Base-by-base conservation (phyloP, 2,888 invertebrate species). In the Drosophila conformis region DNA sequence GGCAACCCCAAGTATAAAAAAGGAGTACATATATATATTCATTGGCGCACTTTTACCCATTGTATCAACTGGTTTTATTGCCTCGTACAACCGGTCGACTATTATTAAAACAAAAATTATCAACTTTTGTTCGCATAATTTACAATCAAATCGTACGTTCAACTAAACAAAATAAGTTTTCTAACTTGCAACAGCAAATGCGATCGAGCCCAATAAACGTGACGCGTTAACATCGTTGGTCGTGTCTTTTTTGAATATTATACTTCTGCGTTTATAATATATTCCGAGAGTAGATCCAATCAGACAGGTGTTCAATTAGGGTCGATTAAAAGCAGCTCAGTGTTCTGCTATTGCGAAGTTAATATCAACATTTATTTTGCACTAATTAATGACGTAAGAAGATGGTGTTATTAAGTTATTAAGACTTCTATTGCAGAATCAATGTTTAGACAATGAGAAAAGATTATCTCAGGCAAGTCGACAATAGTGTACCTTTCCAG, bases 321-420 rank as follows among this genome's bases (percentile, higher is more conserved):
- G 38, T 60, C 56, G 49, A 29, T 63, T 52, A 53, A 53, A 70
- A 72, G 69, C 74, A 56, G 69, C 36, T 74, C 59, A 29, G 31
- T 40, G 38, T 35, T 63, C 61, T 69, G 71, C 60, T 58, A 68
- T 59, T 54, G 51, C 53, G 46, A 71, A 51, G 61, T 69, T 56
- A 63, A 71, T 62, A 59, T 4, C 21, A 46, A 51, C 48, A 69
- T 48, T 64, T 61, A 61, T 64, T 73, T 73, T 73, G 61, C 78
- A 82, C 80, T 84, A 80, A 80, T 80, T 86, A 79, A 64, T 83
- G 78, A 75, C 71, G 75, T 78, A 71, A 69, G 35, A 25, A 10
- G 25, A 1, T 25, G 11, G 42, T 48, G 35, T 31, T 33, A 49
- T 57, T 35, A 57, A 57, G 15, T 54, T 15, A 52, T 63, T 62